These are phyloP conservation scores for Shargacucullia verbasci DNA, from an alignment of 2,888 invertebrate genomes.

Conservation along the genomic window DNA sequence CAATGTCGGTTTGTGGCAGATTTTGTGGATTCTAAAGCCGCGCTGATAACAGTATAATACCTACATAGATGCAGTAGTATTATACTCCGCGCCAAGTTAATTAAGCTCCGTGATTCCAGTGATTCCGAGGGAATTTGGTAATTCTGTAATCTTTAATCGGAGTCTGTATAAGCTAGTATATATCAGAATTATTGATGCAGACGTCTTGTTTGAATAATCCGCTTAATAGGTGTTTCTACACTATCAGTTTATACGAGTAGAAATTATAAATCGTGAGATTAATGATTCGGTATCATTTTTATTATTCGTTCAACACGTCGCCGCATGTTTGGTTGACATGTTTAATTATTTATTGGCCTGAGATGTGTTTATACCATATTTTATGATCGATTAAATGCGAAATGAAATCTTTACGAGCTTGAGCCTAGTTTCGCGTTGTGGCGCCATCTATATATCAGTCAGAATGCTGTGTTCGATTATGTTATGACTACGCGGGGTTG, in stretches of 20 bases:
- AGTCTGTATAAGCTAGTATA: conserved; percentile 24
- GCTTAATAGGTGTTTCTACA: conserved; percentile 47
- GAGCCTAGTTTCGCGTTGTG: conserved; percentile 67
- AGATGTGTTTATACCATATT: conserved; percentile 72
- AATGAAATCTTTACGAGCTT: conserved; percentile 76
- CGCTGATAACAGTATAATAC: conserved; percentile 46
- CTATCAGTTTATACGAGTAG: conserved; percentile 43
- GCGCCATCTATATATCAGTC: conserved; percentile 73
- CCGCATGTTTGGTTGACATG: conserved; percentile 59
- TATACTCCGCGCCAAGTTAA: conserved; percentile 39
- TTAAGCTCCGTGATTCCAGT: conserved; percentile 37
- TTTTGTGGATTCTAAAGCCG: conserved; percentile 53
- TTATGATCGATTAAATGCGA: conserved; percentile 74
- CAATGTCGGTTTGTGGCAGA: conserved; percentile 49
- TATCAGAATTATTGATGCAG: conserved; percentile 46
- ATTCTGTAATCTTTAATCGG: conserved; percentile 49
- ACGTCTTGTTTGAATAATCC: conserved; percentile 49
- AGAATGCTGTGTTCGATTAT: conserved; percentile 54
- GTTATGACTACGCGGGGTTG: conserved; percentile 58
- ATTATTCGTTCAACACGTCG: conserved; percentile 61
- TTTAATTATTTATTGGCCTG: conserved; percentile 69
- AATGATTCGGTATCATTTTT: conserved; percentile 47
- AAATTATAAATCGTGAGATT: conserved; percentile 55
- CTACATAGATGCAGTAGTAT: conserved; percentile 38
- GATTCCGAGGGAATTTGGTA: conserved; percentile 40